Percentiles rank a stretch among this genome's conserved stretches.
Conservation (phyloP, 2,797 vertebrate species). For the Etheostoma nigrum region DNA sequence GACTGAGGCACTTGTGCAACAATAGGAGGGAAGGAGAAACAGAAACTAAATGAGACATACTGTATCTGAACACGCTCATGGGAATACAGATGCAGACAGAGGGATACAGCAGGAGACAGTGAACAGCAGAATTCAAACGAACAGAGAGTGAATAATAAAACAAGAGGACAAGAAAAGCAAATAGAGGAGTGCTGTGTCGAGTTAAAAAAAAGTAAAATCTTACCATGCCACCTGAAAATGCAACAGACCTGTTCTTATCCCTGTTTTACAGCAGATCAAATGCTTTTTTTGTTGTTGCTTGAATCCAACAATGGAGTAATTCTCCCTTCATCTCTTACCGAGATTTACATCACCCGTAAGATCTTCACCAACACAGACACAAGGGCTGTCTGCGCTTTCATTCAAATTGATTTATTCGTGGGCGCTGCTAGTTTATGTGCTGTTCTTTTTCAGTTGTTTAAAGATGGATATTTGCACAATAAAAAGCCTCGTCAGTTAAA, state of each 20-base stretch:
- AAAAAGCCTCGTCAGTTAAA: constrained; percentile 13
- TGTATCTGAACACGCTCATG: constrained; percentile 53
- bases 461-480: constrained; percentile 5
- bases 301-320: constrained; percentile 58
- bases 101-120: constrained; percentile 55
- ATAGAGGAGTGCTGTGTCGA: constrained; percentile 22
- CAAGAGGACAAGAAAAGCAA: constrained; percentile 55
- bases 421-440: constrained; percentile 9
- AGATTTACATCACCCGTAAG: constrained; percentile 72
- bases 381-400: constrained; percentile 31
- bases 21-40: constrained; percentile 47
- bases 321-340: constrained; percentile 68
- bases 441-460: constrained; percentile 6
- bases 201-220: constrained; percentile 19
- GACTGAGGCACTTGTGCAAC: constrained; percentile 48
- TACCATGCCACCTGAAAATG: constrained; percentile 50
- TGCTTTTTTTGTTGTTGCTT: constrained; percentile 10
- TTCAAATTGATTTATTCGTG: constrained; percentile 43
- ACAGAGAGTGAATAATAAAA: constrained; percentile 71
- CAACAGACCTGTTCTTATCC: constrained; percentile 52
- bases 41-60: constrained; percentile 57
- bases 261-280: constrained; percentile 56
- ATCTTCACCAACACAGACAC: constrained; percentile 42
- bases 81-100: constrained; percentile 62
- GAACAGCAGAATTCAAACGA: constrained; percentile 59